Evolutionary conservation across 2,888 invertebrate species (phyloP), one percentile per base, ranked within the genome.

Genomic region (Spisula solida): DNA sequence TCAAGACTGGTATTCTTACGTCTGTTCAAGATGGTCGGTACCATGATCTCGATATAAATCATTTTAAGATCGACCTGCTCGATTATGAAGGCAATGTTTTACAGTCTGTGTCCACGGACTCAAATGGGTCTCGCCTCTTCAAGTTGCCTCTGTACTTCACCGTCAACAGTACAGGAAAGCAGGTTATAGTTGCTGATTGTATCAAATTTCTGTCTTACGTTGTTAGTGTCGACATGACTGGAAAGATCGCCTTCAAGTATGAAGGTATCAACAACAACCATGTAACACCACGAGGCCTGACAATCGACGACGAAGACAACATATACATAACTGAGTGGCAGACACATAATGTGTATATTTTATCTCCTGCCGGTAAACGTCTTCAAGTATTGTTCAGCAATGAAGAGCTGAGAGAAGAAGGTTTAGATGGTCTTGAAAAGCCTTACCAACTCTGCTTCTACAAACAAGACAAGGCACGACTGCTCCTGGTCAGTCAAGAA

Each of bases 301-400:
- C 90, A 25, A 86, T 88, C 34, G 92, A 92, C 82, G 90, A 92
- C 29, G 82, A 90, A 31, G 85, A 92, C 56, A 92, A 92, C 82
- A 81, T 91, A 6, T 91, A 88, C 81, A 89, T 91, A 2, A 90
- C 91, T 8, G 91, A 91, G 81, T 91, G 91, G 91, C 88, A 90
- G 66, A 78, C 83, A 12, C 86, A 88, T 60, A 85, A 86, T 60
- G 89, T 91, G 0, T 91, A 90, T 47, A 86, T 91, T 16, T 80
- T 91, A 1, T 88, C 89, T 1, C 88, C 86, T 5, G 48, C 89
- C 0, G 91, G 91, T 20, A 91, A 91, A 81, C 91, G 91, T 18
- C 60, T 86, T 12, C 89, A 91, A 81, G 78, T 89, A 31, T 82
- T 91, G 31, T 84, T 91, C 10, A 86, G 51, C 20, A 66, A 90